Conservation (phyloP, 2,113 vertebrate species). For the Cyprinodon variegatus region DNA sequence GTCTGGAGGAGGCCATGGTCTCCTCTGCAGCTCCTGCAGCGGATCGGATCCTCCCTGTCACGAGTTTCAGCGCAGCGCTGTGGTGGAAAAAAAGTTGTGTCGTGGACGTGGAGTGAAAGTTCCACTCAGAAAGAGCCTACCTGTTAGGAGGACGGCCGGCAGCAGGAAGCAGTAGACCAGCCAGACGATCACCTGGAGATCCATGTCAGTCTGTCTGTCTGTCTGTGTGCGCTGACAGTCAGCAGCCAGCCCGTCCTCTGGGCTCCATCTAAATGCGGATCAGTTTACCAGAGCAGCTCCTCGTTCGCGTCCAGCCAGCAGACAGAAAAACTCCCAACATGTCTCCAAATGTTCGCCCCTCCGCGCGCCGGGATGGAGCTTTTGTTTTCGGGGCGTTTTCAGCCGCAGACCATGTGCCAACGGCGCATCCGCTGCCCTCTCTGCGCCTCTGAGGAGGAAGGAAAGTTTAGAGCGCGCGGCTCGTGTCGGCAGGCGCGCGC, state of each 20-base stretch:
- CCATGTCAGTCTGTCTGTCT: slow-evolving; percentile 55
- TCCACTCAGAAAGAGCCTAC: slow-evolving; percentile 30
- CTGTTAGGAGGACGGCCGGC: slow-evolving; percentile 62
- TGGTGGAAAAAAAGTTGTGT: neutral
- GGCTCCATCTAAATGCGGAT: neutral
- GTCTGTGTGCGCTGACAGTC: neutral
- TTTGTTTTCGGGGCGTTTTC: neutral
- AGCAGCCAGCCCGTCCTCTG: neutral
- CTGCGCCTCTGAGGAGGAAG: neutral
- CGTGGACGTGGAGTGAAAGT: neutral
- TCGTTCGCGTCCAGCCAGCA: slow-evolving; percentile 3
- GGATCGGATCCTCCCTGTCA: neutral
- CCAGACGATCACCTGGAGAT: slow-evolving; percentile 70
- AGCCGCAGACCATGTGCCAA: neutral
- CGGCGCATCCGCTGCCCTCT: neutral
- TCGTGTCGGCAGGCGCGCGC: slow-evolving; percentile 23
- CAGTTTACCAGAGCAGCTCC: neutral
- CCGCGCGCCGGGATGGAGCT: neutral
- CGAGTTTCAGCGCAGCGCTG: neutral
- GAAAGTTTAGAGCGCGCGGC: neutral
- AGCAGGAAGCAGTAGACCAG: slow-evolving; percentile 64
- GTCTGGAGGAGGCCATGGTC: too few relatives aligned
- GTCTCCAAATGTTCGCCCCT: neutral
- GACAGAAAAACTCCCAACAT: neutral
- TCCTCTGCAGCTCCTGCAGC: slow-evolving; percentile 3